A percentile compares a stretch with the other conserved stretches of the same genome.
phyloP scores from a whole-genome alignment of 2,113 vertebrate genomes.

The Trachemys scripta region DNA sequence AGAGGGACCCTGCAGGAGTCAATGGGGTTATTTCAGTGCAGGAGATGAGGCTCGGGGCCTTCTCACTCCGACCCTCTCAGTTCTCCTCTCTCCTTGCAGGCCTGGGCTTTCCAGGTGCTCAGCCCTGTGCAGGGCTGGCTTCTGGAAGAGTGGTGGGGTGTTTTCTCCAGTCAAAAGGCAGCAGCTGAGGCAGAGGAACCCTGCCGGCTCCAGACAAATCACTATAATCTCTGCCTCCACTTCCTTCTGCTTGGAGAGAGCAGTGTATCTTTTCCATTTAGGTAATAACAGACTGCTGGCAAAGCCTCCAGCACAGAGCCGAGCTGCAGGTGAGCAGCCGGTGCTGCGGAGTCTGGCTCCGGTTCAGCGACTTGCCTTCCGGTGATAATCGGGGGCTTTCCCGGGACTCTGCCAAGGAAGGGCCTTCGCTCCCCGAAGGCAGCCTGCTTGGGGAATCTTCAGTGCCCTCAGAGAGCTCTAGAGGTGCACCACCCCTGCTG shows the following conservation, averaged over 20 bases:
- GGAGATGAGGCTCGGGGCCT: neutral
- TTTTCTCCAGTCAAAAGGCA: slow-evolving; percentile 48
- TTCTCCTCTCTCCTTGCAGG: neutral
- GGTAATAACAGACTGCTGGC: slow-evolving; percentile 69
- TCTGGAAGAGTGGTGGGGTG: neutral
- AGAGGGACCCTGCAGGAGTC: neutral
- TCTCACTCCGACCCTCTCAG: neutral
- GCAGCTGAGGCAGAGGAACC: neutral
- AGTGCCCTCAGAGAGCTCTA: neutral
- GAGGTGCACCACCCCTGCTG: neutral
- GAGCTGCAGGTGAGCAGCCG: slow-evolving; percentile 58
- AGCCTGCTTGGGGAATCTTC: neutral
- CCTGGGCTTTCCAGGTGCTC: neutral
- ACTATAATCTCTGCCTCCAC: slow-evolving; percentile 63
- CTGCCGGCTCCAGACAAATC: slow-evolving; percentile 55
- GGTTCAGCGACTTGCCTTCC: slow-evolving; percentile 20
- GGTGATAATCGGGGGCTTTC: neutral
- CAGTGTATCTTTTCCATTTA: slow-evolving; percentile 41
- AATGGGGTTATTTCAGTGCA: neutral
- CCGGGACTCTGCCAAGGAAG: slow-evolving; percentile 29
- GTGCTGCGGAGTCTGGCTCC: slow-evolving; percentile 35
- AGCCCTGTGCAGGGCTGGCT: neutral
- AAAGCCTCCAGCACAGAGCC: slow-evolving; percentile 13
- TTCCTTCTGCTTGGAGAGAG: slow-evolving; percentile 27
- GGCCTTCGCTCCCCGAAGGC: neutral